Evolutionary conservation across 2,113 vertebrate species (phyloP).

Genomic region (Manacus vitellinus): DNA sequence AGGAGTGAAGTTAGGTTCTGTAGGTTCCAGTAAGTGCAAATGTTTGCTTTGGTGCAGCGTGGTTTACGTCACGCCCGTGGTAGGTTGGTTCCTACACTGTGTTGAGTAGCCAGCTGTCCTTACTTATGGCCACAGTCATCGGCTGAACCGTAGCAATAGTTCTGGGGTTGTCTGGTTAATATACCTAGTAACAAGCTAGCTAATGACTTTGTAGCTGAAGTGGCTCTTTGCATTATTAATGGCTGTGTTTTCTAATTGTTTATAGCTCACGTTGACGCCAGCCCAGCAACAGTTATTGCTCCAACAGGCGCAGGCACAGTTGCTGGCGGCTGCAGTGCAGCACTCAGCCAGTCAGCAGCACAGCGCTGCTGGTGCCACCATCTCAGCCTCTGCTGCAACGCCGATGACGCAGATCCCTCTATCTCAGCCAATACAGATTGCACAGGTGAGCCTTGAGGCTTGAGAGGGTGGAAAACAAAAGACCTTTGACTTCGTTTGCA

Average conservation of each 20-base stretch:
- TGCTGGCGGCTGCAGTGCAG: conserved; percentile 96
- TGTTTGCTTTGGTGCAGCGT: not conserved
- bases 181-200: conserved; percentile 14
- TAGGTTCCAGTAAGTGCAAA: not conserved
- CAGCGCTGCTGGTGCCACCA: conserved; percentile 93
- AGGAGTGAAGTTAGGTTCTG: not conserved
- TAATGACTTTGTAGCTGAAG: conserved; percentile 50
- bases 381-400: conserved; percentile 97
- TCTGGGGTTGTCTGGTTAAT: not conserved
- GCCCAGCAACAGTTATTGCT: conserved; percentile 95
- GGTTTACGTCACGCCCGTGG: not conserved
- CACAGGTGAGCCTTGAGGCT: conserved; percentile 79
- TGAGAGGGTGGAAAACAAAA: conserved; percentile 37
- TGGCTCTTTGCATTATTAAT: conserved; percentile 30
- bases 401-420: conserved; percentile 97
- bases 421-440: conserved; percentile 97
- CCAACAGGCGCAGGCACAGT: conserved; percentile 98
- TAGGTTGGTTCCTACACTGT: not conserved
- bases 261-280: conserved; percentile 92
- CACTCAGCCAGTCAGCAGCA: conserved; percentile 97
- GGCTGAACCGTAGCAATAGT: not conserved
- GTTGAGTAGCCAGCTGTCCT: not conserved
- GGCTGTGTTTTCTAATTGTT: conserved; percentile 57
- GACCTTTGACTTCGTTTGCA: not conserved
- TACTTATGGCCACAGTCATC: not conserved